Evolutionary conservation across 2,797 vertebrate species (phyloP).

Genomic region (Apogon talboti): DNA sequence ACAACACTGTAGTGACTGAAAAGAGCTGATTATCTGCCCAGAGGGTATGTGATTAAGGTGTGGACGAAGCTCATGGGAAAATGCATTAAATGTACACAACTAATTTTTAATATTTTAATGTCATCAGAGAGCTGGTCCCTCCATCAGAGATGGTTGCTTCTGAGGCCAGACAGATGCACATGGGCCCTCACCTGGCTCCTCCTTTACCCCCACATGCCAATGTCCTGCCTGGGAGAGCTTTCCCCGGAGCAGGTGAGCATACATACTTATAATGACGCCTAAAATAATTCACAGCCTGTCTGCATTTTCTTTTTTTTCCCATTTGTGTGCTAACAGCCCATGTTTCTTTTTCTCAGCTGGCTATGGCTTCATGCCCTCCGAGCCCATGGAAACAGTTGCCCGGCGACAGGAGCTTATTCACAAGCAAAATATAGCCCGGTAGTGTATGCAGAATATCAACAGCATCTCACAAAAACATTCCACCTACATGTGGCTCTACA

Average conservation of each 20-base stretch:
- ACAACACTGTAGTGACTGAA: constrained; percentile 1
- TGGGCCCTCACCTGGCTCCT: constrained; percentile 87
- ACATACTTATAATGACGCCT: background rate
- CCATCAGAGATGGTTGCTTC: constrained; percentile 87
- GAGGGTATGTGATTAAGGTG: no score
- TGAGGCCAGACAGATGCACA: constrained; percentile 90
- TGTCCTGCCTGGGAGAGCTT: constrained; percentile 83
- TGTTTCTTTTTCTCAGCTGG: constrained; percentile 75
- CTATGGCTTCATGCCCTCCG: constrained; percentile 90
- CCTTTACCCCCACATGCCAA: constrained; percentile 84
- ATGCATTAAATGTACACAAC: background rate
- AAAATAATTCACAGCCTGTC: background rate
- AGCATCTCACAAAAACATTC: constrained; percentile 26
- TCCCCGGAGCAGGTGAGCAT: constrained; percentile 85
- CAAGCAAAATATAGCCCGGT: constrained; percentile 96
- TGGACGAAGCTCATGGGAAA: background rate
- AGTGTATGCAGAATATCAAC: constrained; percentile 36
- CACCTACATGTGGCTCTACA: constrained; percentile 13
- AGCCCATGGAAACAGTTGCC: constrained; percentile 91
- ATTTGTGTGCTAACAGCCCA: background rate
- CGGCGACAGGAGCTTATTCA: constrained; percentile 94
- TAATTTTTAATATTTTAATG: constrained; percentile 21
- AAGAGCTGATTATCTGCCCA: background rate
- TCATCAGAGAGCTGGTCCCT: constrained; percentile 87
- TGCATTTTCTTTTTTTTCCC: background rate